Base-by-base conservation (phyloP, 2,113 vertebrate species). In the Mandrillus leucophaeus region DNA sequence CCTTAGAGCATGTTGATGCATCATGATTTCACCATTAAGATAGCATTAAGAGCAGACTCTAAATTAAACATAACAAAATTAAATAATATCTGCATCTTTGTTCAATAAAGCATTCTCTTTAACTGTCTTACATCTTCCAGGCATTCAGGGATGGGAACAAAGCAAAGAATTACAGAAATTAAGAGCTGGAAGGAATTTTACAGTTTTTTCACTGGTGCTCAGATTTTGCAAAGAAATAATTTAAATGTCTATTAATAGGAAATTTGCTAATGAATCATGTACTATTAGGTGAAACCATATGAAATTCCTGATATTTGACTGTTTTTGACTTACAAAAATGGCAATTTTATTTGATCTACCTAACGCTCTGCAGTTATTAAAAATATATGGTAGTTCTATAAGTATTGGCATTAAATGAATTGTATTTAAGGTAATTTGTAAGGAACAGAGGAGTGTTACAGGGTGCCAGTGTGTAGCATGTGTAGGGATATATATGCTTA, bases 101-200 rank as follows among this genome's bases (percentile, higher is more conserved):
- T 55, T 88, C 18, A 27, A 20, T 48, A 80, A 64, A 73, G 2
- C 45, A 6, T 68, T 93, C 7, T 83, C n/a, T 68, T 80, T 96
- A 27, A 38, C 10, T 59, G 6, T 10, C 35, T 93, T 76, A n/a
- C 4, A 16, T 89, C 1, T n/a, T 3, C 78, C 50, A 38, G 23
- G 52, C 9, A 48, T 23, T 57, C 32, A 61, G 20, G 4, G 22
- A 43, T 73, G 38, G 8, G 9, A 89, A 83, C 35, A 88, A 57
- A 94, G 35, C 25, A 76, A 90, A 93, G 57, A 88, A 55, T 88
- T 57, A 93, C 6, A 40, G 17, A 86, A 95, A 86, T 50, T 79
- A 45, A n/a, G 12, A 52, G 25, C 10, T 27, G 11, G 8, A 94
- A 66, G 17, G 3, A 57, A 95, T 16, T 45, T 93, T 38, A 50